Conservation (phyloP, 2,888 invertebrate species). For the Sarcophaga carnaria region DNA sequence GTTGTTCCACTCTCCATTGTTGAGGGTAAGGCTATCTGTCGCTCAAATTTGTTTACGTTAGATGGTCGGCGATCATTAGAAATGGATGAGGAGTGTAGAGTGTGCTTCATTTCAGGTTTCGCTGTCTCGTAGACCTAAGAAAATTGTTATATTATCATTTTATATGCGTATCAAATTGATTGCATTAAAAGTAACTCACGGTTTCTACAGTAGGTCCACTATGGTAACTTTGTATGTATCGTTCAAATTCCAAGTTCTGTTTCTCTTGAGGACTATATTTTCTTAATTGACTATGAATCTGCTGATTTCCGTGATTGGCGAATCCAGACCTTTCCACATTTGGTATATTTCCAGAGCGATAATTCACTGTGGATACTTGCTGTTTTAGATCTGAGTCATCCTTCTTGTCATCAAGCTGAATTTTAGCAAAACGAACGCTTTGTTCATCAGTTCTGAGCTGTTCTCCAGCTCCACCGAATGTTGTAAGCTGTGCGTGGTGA, state of each 20-base stretch:
- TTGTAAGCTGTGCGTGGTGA: constrained; percentile 24
- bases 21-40: constrained; percentile 76
- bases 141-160: not conserved
- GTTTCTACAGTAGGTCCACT: constrained; percentile 80
- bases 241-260: constrained; percentile 79
- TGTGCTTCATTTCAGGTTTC: constrained; percentile 74
- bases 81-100: constrained; percentile 47
- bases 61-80: constrained; percentile 62
- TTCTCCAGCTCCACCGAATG: constrained; percentile 23
- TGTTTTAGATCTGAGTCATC: constrained; percentile 25
- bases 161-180: not conserved
- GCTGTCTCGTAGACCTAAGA: constrained; percentile 78
- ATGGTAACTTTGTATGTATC: constrained; percentile 79
- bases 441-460: constrained; percentile 52
- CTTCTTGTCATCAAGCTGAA: constrained; percentile 55
- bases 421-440: constrained; percentile 71
- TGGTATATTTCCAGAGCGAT: constrained; percentile 62
- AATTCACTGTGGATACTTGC: constrained; percentile 22
- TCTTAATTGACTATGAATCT: constrained; percentile 74
- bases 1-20: constrained; percentile 70
- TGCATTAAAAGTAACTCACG: constrained; percentile 70
- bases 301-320: constrained; percentile 57
- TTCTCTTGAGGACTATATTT: constrained; percentile 75
- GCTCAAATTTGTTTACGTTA: constrained; percentile 74
- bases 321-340: constrained; percentile 43